These are phyloP conservation scores for Paraplagusia blochii DNA, from an alignment of 2,113 vertebrate genomes.

Conservation along the genomic window DNA sequence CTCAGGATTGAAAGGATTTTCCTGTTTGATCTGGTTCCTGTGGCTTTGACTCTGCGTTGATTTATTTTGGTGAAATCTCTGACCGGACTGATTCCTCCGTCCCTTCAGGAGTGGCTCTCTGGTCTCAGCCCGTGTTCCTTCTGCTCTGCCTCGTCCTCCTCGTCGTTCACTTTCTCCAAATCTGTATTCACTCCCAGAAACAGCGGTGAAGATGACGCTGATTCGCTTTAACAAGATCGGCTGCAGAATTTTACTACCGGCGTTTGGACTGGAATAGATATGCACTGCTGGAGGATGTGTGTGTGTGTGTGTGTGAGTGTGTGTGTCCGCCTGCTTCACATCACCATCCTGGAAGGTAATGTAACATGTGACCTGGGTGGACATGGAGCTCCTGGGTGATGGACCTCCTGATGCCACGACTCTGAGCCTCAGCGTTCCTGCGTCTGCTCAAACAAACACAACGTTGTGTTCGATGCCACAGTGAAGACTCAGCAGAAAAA, in stretches of 20 bases:
- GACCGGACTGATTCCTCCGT: too few relatives aligned
- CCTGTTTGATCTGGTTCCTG: too few relatives aligned
- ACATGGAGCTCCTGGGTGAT: slow-evolving; percentile 35
- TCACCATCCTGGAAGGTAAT: slow-evolving; percentile 41
- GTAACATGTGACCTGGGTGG: slow-evolving; percentile 44
- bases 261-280: not conserved
- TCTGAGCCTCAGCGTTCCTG: slow-evolving; percentile 19
- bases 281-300: slow-evolving; percentile 1
- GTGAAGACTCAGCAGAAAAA: slow-evolving; percentile 1
- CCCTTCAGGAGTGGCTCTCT: not conserved
- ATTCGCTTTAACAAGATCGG: not conserved
- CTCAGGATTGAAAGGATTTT: too few relatives aligned
- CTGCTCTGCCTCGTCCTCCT: not conserved
- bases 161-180: slow-evolving; percentile 3
- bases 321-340: not conserved
- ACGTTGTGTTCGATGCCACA: not conserved
- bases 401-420: slow-evolving; percentile 27
- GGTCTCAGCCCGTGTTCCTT: not conserved
- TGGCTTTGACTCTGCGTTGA: too few relatives aligned
- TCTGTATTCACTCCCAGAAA: not conserved
- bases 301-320: not conserved
- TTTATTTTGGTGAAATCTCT: too few relatives aligned
- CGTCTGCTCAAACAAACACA: slow-evolving; percentile 18
- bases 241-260: not conserved
- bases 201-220: not conserved